Evolutionary conservation across 1,140 invertebrate species (phyloP).

Genomic region (Archegozetes longisetosus): DNA sequence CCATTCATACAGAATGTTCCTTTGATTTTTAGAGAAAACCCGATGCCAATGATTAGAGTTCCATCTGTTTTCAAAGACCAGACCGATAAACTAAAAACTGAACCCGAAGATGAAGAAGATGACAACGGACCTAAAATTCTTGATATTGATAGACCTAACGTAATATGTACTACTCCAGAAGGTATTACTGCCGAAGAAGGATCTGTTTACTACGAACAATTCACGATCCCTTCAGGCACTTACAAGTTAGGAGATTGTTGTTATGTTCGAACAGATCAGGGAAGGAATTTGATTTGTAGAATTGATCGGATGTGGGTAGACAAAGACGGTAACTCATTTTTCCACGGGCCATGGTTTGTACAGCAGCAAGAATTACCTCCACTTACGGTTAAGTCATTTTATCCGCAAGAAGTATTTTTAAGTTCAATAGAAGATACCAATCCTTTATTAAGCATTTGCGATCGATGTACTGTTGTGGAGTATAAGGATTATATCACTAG

Average conservation of each 20-base stretch:
- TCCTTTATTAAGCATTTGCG: slow-evolving; percentile 72
- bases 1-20: slow-evolving; percentile 31
- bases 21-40: slow-evolving; percentile 49
- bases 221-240: slow-evolving; percentile 61
- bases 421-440: slow-evolving; percentile 81
- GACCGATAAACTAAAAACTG: slow-evolving; percentile 60
- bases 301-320: slow-evolving; percentile 87
- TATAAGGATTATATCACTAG: slow-evolving; percentile 75
- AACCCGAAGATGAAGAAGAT: slow-evolving; percentile 46
- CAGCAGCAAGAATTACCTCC: slow-evolving; percentile 67
- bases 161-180: slow-evolving; percentile 1
- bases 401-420: slow-evolving; percentile 83
- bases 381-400: slow-evolving; percentile 54
- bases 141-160: slow-evolving; percentile 11
- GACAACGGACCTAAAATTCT: slow-evolving; percentile 5
- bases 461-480: slow-evolving; percentile 76
- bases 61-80: slow-evolving; percentile 85
- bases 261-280: slow-evolving; percentile 70
- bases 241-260: slow-evolving; percentile 79
- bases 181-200: slow-evolving; percentile 33
- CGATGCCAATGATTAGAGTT: slow-evolving; percentile 61
- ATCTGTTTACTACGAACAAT: slow-evolving; percentile 79
- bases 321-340: slow-evolving; percentile 62
- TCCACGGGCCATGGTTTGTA: slow-evolving; percentile 83
- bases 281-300: slow-evolving; percentile 74